phyloP scores from a whole-genome alignment of 1,140 invertebrate genomes.

The Idris sp. region DNA sequence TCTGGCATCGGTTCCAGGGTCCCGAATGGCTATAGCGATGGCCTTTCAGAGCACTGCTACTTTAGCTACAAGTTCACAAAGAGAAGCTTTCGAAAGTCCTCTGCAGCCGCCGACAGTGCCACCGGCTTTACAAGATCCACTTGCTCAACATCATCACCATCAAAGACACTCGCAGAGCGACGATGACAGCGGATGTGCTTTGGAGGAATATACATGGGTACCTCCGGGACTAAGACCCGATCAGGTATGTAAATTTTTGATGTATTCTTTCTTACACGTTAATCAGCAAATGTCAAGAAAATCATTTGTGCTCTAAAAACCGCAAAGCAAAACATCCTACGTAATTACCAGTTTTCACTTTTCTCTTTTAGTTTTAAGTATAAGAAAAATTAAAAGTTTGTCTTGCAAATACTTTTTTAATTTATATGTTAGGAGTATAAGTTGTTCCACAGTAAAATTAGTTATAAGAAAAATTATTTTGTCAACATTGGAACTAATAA shows the following conservation, averaged over 20 bases:
- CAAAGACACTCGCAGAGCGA: slow-evolving; percentile 95
- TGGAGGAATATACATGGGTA: slow-evolving; percentile 99
- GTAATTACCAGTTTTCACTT: no score
- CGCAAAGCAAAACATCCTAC: no score
- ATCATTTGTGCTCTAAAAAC: no score
- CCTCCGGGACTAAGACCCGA: slow-evolving; percentile 96
- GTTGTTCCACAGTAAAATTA: no score
- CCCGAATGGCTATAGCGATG: slow-evolving; percentile 76
- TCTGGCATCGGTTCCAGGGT: slow-evolving; percentile 68
- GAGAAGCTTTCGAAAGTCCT: slow-evolving; percentile 72
- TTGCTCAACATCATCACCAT: slow-evolving; percentile 79
- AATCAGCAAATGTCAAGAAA: no score
- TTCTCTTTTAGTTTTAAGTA: no score
- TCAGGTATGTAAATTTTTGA: slow-evolving; percentile 83
- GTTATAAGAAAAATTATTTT: no score
- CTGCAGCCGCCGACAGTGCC: slow-evolving; percentile 70
- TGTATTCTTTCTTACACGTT: no score
- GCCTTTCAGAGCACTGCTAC: slow-evolving; percentile 68
- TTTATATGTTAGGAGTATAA: no score
- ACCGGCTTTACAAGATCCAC: slow-evolving; percentile 71
- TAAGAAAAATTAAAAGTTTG: no score
- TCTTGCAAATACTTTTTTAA: no score
- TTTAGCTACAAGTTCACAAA: slow-evolving; percentile 66
- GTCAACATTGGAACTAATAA: no score
- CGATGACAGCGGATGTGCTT: slow-evolving; percentile 96